Evolutionary conservation across 2,888 invertebrate species (phyloP), one percentile per base, ranked within the genome.

Genomic region (Trichacis sp.): DNA sequence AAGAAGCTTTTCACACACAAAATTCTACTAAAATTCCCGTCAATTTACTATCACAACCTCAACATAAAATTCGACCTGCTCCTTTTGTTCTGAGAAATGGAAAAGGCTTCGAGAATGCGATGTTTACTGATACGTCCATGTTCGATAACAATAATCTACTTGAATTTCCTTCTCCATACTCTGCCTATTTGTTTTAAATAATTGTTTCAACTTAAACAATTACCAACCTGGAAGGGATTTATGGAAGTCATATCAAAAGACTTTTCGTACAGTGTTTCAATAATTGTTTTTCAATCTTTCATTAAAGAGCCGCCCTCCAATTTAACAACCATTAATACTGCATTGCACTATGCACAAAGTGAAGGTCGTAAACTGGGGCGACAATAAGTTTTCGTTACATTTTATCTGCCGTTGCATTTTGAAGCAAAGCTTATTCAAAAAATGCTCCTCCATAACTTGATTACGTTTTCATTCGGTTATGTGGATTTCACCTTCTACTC

Each of bases 401-500:
- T 70, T 42, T 64, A 73, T 47, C 70, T 65, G 12, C 72, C 68
- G 14, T 47, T 69, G 8, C 69, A 65, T 38, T 69, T 17, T 38
- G 70, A 54, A 55, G 62, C 69, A 14, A 24, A 36, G 18, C 61
- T 58, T 56, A 57, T 58, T 6, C 53, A 43, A 57, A 11, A 33
- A 45, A 20, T 5, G 8, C 14, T 18, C 47, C 51, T 38, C 55
- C 38, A 42, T 47, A 24, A 62, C 60, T 52, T 49, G 64, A 49
- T 43, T 54, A 19, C 51, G 54, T 72, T 12, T 48, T 68, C 24
- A 29, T 71, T 5, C 45, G 76, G 40, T 54, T 78, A 9, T 75
- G 77, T 4, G 74, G 77, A 5, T 79, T 79, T 57, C 69, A 71
- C 43, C 47, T 55, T n/a, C 24, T 70, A 6, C 57, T 71, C 63